These are phyloP conservation scores for Solenopsis fugax DNA, from an alignment of 1,140 invertebrate genomes.

Conservation along the genomic window DNA sequence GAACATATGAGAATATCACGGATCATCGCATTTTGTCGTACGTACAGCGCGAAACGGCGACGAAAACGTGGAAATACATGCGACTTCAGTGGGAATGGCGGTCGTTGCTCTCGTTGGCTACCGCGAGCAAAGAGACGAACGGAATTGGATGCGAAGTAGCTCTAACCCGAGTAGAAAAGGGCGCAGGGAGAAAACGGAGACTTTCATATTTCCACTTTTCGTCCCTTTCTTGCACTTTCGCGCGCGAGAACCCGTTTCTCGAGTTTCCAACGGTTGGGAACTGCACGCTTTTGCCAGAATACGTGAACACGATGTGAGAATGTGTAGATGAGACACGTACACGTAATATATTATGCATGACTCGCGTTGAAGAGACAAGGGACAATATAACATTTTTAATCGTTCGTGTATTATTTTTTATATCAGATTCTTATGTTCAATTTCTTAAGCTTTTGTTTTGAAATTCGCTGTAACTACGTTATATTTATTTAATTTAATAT, in stretches of 20 bases:
- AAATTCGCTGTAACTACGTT: conserved; percentile 37
- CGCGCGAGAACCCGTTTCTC: not conserved
- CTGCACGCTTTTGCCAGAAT: conserved; percentile 25
- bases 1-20: conserved; percentile 9
- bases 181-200: conserved; percentile 21
- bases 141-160: conserved; percentile 64
- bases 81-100: conserved; percentile 15
- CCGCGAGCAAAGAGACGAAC: conserved; percentile 46
- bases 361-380: not conserved
- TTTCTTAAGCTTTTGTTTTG: conserved; percentile 69
- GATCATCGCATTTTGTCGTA: not conserved
- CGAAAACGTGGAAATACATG: not conserved
- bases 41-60: conserved; percentile 3
- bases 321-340: not conserved
- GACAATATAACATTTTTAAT: conserved; percentile 42
- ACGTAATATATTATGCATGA: conserved; percentile 3
- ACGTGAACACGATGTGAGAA: not conserved
- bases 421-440: conserved; percentile 59
- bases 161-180: conserved; percentile 37
- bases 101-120: conserved; percentile 21
- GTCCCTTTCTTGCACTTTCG: conserved; percentile 25
- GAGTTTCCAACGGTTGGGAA: conserved; percentile 16
- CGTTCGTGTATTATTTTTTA: conserved; percentile 61
- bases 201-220: conserved; percentile 62
- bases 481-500: not conserved